These are phyloP conservation scores for Thera britannica DNA, from an alignment of 2,888 invertebrate genomes.

Conservation along the genomic window DNA sequence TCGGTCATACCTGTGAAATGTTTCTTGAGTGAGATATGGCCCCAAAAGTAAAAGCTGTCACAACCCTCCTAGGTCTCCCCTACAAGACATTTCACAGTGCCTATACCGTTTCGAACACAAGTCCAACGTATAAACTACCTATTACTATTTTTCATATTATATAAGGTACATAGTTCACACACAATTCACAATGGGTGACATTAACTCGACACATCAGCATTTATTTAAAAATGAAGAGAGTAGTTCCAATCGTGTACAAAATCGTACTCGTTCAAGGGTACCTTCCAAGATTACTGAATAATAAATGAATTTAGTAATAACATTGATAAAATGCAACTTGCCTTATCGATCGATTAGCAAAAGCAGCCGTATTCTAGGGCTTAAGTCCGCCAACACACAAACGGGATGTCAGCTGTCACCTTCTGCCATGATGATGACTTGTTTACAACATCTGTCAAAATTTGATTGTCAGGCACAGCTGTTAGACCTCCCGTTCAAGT, in stretches of 20 bases:
- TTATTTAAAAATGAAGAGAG: not conserved
- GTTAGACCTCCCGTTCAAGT: slow-evolving; percentile 1
- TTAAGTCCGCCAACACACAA: slow-evolving; percentile 10
- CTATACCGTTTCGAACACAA: not conserved
- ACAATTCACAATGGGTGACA: not conserved
- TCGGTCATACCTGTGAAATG: too few relatives aligned
- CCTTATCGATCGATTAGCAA: slow-evolving; percentile 18
- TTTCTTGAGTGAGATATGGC: too few relatives aligned
- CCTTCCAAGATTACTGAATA: slow-evolving; percentile 1
- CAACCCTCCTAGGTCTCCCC: too few relatives aligned
- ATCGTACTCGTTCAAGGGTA: not conserved
- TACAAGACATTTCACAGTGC: not conserved
- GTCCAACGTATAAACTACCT: not conserved
- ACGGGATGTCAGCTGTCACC: slow-evolving; percentile 5
- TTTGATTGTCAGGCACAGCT: not conserved
- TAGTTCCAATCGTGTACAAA: not conserved
- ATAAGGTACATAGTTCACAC: not conserved
- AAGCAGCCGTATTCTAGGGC: slow-evolving; percentile 8
- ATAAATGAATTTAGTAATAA: not conserved
- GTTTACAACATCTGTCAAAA: not conserved
- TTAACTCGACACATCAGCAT: not conserved
- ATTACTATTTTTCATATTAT: not conserved
- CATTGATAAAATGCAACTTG: slow-evolving; percentile 18
- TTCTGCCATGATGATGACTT: slow-evolving; percentile 4
- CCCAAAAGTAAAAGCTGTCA: too few relatives aligned